Percentiles rank a stretch among this genome's conserved stretches.
Conservation (phyloP, 2,888 invertebrate genomes). For the Lasius platythorax region DNA sequence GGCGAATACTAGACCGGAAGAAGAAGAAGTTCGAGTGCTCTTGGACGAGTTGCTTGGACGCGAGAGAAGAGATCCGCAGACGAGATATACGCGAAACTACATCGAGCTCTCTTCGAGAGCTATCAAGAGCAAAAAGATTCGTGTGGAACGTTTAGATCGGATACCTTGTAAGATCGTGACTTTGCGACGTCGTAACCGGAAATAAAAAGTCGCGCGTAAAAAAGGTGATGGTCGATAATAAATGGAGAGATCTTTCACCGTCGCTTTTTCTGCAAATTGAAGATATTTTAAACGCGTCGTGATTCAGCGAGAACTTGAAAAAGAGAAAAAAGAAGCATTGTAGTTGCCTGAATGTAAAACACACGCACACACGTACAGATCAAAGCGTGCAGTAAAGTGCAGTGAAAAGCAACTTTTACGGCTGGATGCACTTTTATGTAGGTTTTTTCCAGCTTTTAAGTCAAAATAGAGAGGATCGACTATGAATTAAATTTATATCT, state of each 20-base stretch:
- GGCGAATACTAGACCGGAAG: background rate
- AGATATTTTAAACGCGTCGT: background rate
- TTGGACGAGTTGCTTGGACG: background rate
- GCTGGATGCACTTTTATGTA: background rate
- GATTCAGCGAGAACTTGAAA: background rate
- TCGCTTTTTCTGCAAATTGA: background rate
- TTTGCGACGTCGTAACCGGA: background rate
- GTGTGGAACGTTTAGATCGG: background rate
- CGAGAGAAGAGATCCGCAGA: background rate
- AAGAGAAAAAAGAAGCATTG: background rate
- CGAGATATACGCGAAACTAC: background rate
- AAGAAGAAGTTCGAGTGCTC: background rate
- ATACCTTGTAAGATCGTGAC: background rate
- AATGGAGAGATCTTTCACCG: constrained; percentile 4
- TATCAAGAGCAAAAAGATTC: constrained; percentile 29
- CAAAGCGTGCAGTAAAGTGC: background rate
- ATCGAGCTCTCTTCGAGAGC: background rate
- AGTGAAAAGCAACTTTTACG: background rate
- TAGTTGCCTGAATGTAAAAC: background rate
- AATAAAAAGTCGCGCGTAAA: background rate
- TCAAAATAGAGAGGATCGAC: background rate
- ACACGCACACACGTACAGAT: background rate
- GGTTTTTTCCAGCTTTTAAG: background rate
- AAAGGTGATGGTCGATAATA: background rate
- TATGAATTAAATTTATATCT: background rate